These are phyloP conservation scores for Aeoliscus strigatus DNA, from an alignment of 2,797 vertebrate genomes.

Conservation along the genomic window DNA sequence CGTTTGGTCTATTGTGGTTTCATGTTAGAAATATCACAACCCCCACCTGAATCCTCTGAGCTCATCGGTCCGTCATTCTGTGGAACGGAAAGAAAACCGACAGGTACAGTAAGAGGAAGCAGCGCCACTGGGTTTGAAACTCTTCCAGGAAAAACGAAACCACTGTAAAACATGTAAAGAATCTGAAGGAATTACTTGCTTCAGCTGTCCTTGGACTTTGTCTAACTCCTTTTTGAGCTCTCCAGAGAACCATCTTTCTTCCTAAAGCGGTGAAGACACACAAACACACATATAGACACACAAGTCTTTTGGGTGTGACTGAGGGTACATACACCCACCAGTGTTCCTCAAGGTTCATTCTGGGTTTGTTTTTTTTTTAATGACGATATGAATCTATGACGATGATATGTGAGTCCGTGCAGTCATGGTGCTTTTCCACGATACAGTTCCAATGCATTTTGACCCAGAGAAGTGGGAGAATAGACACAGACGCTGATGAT, in stretches of 20 bases:
- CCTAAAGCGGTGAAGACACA: slow-evolving; percentile 67
- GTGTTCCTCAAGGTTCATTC: no score
- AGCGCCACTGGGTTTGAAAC: slow-evolving; percentile 8
- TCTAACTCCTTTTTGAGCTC: slow-evolving; percentile 98
- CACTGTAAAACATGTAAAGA: slow-evolving; percentile 53
- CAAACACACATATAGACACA: not conserved
- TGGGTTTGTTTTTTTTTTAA: no score
- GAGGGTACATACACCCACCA: no score
- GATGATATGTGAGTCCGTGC: no score
- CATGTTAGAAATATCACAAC: not conserved
- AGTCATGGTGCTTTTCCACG: no score
- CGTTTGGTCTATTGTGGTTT: not conserved
- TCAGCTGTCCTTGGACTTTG: slow-evolving; percentile 94
- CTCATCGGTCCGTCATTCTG: slow-evolving; percentile 80
- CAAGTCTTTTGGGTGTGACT: no score
- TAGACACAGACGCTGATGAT: no score
- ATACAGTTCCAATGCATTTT: no score
- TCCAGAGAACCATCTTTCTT: slow-evolving; percentile 97
- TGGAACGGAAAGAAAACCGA: slow-evolving; percentile 54
- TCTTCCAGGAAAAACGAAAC: not conserved
- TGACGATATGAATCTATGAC: no score
- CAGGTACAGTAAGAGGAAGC: slow-evolving; percentile 28
- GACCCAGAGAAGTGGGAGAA: no score
- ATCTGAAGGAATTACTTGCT: slow-evolving; percentile 97
- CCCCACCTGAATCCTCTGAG: slow-evolving; percentile 82